Evolutionary conservation across 2,797 vertebrate species (phyloP).

Genomic region (Anas bernieri): DNA sequence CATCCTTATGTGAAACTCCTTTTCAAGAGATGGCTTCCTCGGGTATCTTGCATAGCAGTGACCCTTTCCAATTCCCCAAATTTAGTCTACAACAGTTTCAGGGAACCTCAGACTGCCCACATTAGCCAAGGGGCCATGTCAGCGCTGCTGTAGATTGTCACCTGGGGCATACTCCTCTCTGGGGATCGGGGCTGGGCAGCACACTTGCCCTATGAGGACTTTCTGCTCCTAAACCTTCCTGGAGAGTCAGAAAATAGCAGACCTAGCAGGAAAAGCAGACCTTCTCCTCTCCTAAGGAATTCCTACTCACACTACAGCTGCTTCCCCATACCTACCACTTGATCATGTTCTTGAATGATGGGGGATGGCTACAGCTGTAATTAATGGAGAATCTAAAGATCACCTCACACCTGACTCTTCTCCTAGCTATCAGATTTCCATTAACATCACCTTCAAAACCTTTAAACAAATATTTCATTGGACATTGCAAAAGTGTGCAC

Average conservation of each 20-base stretch:
- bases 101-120: too few species aligned
- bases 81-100: not conserved
- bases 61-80: not conserved
- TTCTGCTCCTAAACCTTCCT: not conserved
- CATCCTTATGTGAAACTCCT: not conserved
- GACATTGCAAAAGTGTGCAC: not conserved
- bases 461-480: not conserved
- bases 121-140: too few species aligned
- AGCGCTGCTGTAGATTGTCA: not conserved
- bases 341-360: not conserved
- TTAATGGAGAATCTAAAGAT: not conserved
- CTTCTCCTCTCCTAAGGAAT: not conserved
- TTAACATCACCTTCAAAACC: not conserved
- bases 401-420: not conserved
- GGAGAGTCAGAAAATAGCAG: not conserved
- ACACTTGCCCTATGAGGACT: not conserved
- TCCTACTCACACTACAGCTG: not conserved
- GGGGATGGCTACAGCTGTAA: not conserved
- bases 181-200: too few species aligned
- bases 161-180: too few species aligned
- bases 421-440: not conserved
- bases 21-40: rapidly evolving
- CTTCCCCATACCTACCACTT: not conserved
- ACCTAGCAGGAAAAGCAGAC: not conserved
- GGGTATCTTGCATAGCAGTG: not conserved